Percentiles rank a stretch among this genome's conserved stretches.
Conservation (phyloP, 2,888 invertebrate genomes). For the Drosophila yooni region DNA sequence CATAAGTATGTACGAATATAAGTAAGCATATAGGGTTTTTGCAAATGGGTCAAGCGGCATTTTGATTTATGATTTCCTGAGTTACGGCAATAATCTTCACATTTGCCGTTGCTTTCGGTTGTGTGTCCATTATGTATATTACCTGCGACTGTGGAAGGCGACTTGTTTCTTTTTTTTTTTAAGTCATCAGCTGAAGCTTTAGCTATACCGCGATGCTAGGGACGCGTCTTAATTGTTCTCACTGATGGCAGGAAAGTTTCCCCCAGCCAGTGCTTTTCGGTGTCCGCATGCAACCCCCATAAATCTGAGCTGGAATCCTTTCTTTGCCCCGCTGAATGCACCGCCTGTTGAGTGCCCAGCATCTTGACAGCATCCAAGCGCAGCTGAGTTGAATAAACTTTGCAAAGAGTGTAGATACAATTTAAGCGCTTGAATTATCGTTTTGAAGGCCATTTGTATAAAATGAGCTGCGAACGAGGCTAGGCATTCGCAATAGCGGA, state of each 20-base stretch:
- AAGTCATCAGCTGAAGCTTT: constrained; percentile 9
- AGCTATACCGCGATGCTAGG: constrained; percentile 22
- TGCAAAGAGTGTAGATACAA: constrained; percentile 73
- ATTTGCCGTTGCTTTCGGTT: constrained; percentile 12
- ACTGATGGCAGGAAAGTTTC: constrained; percentile 16
- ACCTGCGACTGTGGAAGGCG: constrained; percentile 7
- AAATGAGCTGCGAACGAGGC: constrained; percentile 75
- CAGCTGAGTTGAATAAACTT: constrained; percentile 82
- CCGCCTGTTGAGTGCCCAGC: constrained; percentile 5
- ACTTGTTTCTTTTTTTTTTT: constrained; percentile 18
- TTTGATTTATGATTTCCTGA: constrained; percentile 57
- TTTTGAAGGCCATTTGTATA: constrained; percentile 82
- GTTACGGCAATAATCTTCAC: constrained; percentile 30
- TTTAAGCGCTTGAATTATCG: constrained; percentile 81
- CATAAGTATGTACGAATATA: background rate
- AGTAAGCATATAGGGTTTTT: constrained; percentile 17
- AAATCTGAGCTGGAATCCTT: constrained; percentile 20
- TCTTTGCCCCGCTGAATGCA: constrained; percentile 1
- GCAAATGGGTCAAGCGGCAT: constrained; percentile 49
- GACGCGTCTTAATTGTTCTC: constrained; percentile 31
- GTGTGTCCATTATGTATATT: constrained; percentile 22
- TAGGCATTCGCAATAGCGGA: constrained; percentile 73
- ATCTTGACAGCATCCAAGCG: constrained; percentile 37
- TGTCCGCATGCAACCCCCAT: constrained; percentile 15
- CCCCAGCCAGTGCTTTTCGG: constrained; percentile 14